Base-by-base conservation (phyloP, 2,113 vertebrate genomes). In the Hirundichthys speculiger region DNA sequence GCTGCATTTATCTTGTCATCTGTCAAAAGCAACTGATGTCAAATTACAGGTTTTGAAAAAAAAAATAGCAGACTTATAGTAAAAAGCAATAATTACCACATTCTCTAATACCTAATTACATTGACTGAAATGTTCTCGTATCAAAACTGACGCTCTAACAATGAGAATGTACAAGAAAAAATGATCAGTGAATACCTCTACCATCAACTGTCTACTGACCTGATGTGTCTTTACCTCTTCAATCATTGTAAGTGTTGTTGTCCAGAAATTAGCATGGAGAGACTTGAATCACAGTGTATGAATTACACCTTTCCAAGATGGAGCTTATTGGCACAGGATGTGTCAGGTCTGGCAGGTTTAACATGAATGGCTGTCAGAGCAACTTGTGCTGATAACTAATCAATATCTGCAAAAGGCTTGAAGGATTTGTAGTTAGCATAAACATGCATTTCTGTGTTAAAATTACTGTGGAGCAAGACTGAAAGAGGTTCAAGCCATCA, bases 271-370 rank as follows among this genome's bases (percentile, higher is more conserved):
- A 19, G 47, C 51, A 46, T 24, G 7, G 9, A 14, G 18, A 65
- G 20, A 57, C 54, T 63, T 61, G 57, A 55, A 76, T 80, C 49
- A 18, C 5, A 16, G 24, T 43, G 64, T 47, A 22, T 69, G 50
- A 55, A 70, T 64, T 66, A 65, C 60, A 66, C 66, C 38, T 68
- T 45, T 20, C 18, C 19, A 38, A 45, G 70, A 75, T 77, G 52
- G 69, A 61, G 43, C 55, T 25, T 43, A 13, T 62, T 50, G 73
- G 64, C 49, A 52, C 59, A 58, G 24, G 1, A 1, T 57, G 40
- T 55, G 46, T 74, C 73, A 70, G 47, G 49, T 58, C 57, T 77
- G 62, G 83, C 80, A 53, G 41, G 55, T 66, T 62, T 51, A 56
- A 65, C 40, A 53, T 68, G 50, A 39, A 25, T 59, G 24, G 34